phyloP scores from a whole-genome alignment of 2,797 vertebrate genomes.

The Gouania willdenowi region DNA sequence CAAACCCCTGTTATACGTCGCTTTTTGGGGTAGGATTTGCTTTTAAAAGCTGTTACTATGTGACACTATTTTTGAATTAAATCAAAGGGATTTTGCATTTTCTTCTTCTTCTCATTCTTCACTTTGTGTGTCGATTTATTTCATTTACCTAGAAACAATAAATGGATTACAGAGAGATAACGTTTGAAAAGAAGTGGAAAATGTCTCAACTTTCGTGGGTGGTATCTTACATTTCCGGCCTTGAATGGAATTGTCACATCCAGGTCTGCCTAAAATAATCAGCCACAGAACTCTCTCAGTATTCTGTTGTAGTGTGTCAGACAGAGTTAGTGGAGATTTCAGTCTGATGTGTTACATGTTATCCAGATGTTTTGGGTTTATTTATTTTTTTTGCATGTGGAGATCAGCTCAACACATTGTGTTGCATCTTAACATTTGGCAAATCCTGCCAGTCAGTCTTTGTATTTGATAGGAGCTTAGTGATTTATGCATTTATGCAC shows the following conservation, averaged over 20 bases:
- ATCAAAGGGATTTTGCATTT: too few species aligned
- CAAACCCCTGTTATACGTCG: too few species aligned
- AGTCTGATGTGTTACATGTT: background rate
- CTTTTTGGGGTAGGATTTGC: too few species aligned
- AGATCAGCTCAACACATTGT: constrained; percentile 20
- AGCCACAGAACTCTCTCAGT: too few species aligned
- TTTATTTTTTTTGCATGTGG: background rate
- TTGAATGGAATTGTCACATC: background rate
- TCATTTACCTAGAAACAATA: too few species aligned
- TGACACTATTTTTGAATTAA: too few species aligned
- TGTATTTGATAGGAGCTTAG: constrained; percentile 27
- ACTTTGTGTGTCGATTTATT: too few species aligned
- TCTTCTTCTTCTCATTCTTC: too few species aligned
- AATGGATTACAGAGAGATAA: too few species aligned
- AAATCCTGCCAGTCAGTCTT: constrained; percentile 27
- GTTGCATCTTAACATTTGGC: constrained; percentile 11
- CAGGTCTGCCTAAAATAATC: background rate
- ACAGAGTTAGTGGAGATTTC: constrained; percentile 10
- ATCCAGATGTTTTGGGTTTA: constrained; percentile 12
- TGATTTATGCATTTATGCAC: constrained; percentile 46
- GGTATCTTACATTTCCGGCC: background rate
- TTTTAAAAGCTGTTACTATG: too few species aligned
- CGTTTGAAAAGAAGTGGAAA: too few species aligned
- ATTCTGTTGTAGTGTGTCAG: background rate
- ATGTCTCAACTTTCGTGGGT: constrained; percentile 2